Evolutionary conservation across 1,140 invertebrate genomes (phyloP).

Genomic region (Wiebesia pumilae): DNA sequence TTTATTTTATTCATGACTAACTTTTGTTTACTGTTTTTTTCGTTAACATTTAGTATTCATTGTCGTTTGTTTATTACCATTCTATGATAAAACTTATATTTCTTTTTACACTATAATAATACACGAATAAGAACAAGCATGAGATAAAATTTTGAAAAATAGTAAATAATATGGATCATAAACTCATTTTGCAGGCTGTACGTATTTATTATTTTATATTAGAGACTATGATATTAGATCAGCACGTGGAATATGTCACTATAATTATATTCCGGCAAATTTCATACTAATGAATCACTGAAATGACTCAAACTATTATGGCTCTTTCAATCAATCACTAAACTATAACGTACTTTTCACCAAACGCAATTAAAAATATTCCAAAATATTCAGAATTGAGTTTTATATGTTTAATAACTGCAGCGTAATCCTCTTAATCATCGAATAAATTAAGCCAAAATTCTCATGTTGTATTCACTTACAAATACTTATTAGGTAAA

Average conservation of each 20-base stretch:
- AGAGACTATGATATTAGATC: not conserved
- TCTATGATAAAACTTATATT: too few relatives aligned
- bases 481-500: constrained; percentile 28
- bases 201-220: not conserved
- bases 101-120: too few relatives aligned
- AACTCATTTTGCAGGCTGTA: not conserved
- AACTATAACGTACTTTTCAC: not conserved
- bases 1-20: not conserved
- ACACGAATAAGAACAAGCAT: too few relatives aligned
- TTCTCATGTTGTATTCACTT: not conserved
- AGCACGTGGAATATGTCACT: not conserved
- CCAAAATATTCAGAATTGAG: constrained; percentile 13
- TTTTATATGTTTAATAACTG: constrained; percentile 22
- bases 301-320: constrained; percentile 29
- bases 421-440: constrained; percentile 18
- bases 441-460: constrained; percentile 6
- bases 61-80: too few relatives aligned
- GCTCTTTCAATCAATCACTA: not conserved
- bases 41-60: too few relatives aligned
- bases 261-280: constrained; percentile 17
- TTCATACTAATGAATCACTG: constrained; percentile 34
- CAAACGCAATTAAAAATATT: not conserved
- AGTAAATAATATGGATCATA: not conserved
- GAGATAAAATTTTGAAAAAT: not conserved
- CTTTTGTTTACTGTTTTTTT: not conserved